Evolutionary conservation across 2,113 vertebrate genomes (phyloP).

Genomic region (Tyrannus savana): DNA sequence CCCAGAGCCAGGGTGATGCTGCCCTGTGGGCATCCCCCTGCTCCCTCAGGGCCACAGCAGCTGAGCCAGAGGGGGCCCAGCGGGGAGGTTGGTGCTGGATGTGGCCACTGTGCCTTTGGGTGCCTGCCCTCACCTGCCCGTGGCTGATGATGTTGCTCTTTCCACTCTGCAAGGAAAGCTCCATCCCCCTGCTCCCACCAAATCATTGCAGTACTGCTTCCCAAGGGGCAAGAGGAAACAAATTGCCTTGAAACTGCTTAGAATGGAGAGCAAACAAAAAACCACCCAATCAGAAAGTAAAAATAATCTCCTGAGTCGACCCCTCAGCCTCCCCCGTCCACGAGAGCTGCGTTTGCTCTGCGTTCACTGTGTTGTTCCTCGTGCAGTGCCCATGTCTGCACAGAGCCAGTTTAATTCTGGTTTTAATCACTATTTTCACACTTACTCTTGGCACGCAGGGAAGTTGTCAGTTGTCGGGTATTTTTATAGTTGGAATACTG

Average conservation of each 20-base stretch:
- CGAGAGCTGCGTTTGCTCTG: not conserved
- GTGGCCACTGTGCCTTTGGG: not conserved
- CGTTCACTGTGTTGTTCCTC: not conserved
- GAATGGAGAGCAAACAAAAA: not conserved
- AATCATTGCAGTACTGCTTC: not conserved
- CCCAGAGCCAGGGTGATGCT: rapidly evolving
- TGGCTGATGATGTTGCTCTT: rapidly evolving
- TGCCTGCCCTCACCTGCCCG: not conserved
- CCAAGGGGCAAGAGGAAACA: not conserved
- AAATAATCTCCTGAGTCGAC: not conserved
- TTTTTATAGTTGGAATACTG: not conserved
- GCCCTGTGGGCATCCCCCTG: not conserved
- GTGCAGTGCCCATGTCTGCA: not conserved
- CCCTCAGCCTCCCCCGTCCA: not conserved
- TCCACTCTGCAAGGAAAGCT: rapidly evolving
- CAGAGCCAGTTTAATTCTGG: not conserved
- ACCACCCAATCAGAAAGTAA: not conserved
- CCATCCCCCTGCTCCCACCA: not conserved
- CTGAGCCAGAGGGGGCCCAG: rapidly evolving
- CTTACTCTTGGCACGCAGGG: not conserved
- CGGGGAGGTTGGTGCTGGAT: not conserved
- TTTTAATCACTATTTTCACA: constrained; percentile 19
- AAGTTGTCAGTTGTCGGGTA: not conserved
- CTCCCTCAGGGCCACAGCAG: not conserved
- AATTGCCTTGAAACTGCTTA: not conserved